These are phyloP conservation scores for Tachina lurida DNA, from an alignment of 2,888 invertebrate species.

Conservation along the genomic window DNA sequence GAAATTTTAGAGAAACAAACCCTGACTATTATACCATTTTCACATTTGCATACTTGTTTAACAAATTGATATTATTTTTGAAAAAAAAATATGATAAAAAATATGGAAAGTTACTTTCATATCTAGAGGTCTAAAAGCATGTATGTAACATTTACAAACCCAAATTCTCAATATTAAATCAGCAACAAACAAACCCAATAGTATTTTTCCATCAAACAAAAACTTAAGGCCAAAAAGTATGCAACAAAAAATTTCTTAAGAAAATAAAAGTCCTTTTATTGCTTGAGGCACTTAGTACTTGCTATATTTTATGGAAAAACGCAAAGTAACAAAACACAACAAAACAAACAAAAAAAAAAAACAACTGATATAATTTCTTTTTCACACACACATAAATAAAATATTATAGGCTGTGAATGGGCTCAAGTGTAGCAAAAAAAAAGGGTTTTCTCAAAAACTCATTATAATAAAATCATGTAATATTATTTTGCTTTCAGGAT, in stretches of 20 bases:
- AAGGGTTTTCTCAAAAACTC: neutral
- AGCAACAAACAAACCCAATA: neutral
- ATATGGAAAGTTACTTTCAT: constrained; percentile 5
- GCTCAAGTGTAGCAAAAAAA: neutral
- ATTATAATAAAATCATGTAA: neutral
- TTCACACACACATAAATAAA: neutral
- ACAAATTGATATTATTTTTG: constrained; percentile 21
- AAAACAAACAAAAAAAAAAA: neutral
- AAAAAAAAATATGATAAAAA: neutral
- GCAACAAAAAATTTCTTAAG: no score
- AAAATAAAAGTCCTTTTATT: no score
- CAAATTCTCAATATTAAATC: neutral
- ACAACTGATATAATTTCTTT: neutral
- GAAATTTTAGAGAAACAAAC: neutral
- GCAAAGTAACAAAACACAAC: no score
- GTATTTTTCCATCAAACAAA: no score
- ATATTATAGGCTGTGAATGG: neutral
- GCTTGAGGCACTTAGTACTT: no score
- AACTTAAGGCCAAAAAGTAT: no score
- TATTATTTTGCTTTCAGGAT: neutral
- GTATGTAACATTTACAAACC: neutral
- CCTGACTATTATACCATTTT: neutral
- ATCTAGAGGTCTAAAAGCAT: neutral
- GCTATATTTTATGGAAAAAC: no score
- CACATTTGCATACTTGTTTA: constrained; percentile 5